Percentiles rank a stretch among this genome's conserved stretches.
Conservation (phyloP, 2,888 invertebrate species). For the Bellardia pandia region DNA sequence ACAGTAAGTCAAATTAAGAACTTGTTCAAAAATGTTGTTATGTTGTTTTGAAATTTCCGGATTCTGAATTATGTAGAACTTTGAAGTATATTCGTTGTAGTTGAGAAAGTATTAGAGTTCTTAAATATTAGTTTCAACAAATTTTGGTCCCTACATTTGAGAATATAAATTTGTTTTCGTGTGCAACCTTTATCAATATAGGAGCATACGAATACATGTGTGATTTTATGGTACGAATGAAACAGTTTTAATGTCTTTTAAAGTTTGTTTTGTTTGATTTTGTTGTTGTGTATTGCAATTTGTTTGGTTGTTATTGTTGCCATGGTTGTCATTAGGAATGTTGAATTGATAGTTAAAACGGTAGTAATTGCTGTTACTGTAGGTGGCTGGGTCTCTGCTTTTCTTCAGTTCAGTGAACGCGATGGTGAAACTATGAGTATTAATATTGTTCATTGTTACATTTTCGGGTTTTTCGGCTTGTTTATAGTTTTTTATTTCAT, state of each 20-base stretch:
- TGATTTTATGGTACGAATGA: conserved; percentile 42
- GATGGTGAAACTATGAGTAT: neutral
- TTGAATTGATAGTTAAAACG: conserved; percentile 68
- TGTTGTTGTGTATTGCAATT: conserved; percentile 63
- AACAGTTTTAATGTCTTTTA: conserved; percentile 33
- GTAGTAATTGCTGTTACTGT: conserved; percentile 15
- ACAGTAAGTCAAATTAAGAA: no score
- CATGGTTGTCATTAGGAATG: conserved; percentile 73
- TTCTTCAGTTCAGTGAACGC: neutral
- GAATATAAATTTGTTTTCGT: neutral
- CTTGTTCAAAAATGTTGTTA: no score
- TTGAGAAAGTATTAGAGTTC: no score
- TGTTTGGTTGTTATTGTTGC: conserved; percentile 59
- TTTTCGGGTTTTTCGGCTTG: neutral
- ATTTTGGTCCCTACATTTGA: neutral
- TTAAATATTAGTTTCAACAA: no score
- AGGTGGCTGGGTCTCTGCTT: neutral
- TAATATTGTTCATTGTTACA: conserved; percentile 3
- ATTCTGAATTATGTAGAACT: no score
- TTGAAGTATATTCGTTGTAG: no score
- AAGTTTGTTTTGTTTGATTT: conserved; percentile 9
- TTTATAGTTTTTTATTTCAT: neutral
- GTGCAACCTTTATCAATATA: neutral
- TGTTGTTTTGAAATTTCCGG: no score
- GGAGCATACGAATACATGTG: neutral